phyloP scores from a whole-genome alignment of 1,140 invertebrate species.

The Oryctes rhinoceros region DNA sequence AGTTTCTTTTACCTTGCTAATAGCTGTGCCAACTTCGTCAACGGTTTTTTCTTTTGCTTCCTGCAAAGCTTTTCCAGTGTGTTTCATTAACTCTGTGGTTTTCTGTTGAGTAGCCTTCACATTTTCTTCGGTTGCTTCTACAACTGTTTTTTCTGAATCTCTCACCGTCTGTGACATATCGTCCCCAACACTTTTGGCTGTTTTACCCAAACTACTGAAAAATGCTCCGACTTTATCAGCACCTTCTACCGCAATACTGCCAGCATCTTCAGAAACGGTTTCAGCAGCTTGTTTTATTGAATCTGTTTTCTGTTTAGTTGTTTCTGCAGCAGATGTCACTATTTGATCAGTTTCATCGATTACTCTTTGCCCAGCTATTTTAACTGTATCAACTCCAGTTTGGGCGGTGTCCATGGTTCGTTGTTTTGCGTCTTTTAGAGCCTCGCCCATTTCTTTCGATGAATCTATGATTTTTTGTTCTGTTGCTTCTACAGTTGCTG shows the following conservation, averaged over 20 bases:
- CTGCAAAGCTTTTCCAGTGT: too few relatives aligned
- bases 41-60: background rate
- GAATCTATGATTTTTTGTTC: background rate
- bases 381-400: background rate
- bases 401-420: too few relatives aligned
- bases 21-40: background rate
- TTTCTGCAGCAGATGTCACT: background rate
- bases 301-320: constrained; percentile 1
- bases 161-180: background rate
- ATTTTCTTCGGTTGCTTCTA: background rate
- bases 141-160: background rate
- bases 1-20: background rate
- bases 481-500: background rate
- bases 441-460: background rate
- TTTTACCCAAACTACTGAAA: constrained; percentile 31
- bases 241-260: background rate
- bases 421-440: constrained; percentile 59
- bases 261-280: background rate
- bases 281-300: background rate
- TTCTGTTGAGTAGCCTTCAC: background rate
- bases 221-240: constrained; percentile 35
- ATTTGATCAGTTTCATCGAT: constrained; percentile 14
- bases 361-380: background rate
- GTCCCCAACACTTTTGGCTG: background rate
- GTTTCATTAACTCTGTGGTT: background rate